A percentile compares a stretch with the other conserved stretches of the same genome.
Conservation (phyloP, 2,797 vertebrate genomes). For the Ceryle rudis region DNA sequence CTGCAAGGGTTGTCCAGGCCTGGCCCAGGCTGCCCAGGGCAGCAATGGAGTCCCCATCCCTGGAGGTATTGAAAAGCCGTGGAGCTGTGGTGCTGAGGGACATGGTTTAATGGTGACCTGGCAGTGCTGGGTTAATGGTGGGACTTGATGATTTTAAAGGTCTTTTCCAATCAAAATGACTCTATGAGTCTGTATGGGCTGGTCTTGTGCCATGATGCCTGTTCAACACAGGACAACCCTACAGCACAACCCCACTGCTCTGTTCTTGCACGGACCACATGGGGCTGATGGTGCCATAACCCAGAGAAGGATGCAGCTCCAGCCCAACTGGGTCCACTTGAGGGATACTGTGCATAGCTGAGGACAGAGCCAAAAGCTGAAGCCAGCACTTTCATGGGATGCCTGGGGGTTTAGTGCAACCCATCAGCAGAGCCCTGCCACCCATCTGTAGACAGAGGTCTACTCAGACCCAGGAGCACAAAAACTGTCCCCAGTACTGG, state of each 20-base stretch:
- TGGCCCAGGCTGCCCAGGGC: neutral
- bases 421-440: neutral
- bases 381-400: neutral
- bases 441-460: neutral
- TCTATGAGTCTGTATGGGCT: neutral
- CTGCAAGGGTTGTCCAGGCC: too few species aligned
- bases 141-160: neutral
- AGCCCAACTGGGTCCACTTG: neutral
- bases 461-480: neutral
- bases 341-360: too few species aligned
- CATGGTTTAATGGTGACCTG: neutral
- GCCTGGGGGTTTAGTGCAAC: neutral
- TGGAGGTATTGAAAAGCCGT: neutral
- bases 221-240: neutral
- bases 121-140: neutral
- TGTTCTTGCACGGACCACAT: fast-evolving
- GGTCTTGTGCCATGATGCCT: neutral
- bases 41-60: neutral
- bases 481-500: too few species aligned
- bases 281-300: neutral
- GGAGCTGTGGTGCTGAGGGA: neutral
- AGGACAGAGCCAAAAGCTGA: neutral
- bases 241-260: neutral
- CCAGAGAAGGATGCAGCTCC: neutral
- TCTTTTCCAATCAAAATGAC: neutral